Evolutionary conservation across 2,888 invertebrate species (phyloP), one percentile per base, ranked within the genome.

Genomic region (Mycalesis mineus): DNA sequence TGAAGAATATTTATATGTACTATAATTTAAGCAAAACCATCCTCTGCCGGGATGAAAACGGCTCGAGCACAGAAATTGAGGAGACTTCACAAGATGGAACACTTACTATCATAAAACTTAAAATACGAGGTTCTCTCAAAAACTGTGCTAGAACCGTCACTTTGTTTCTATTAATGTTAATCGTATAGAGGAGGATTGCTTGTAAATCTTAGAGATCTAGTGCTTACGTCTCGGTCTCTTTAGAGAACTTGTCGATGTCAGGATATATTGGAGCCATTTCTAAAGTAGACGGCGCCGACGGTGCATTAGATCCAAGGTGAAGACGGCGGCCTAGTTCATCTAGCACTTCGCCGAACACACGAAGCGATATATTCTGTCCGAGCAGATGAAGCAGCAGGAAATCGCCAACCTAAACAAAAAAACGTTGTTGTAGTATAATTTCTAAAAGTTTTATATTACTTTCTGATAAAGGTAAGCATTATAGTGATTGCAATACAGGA

Each of bases 211-310:
- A 51, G n/a, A 33, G 9, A 33, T 33, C 14, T 29, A 63, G 37
- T 29, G 60, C 72, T 92, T 94, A 96, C 86, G 95, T 94, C 85
- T 95, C 95, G 57, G 95, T 95, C 86, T 96, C 96, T 83, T 95
- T 95, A 71, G 94, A 92, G 80, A 91, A 95, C 76, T 94, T 94
- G 67, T 94, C 94, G 61, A 94, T 93, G 76, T 93, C 93, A 22
- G 96, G 95, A 80, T 96, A 96, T 61, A 96, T 95, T 5, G 95
- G 95, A 57, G 94, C 94, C 94, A 96, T 95, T 86, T 96, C 96
- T 65, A 96, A 85, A 14, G 96, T 96, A 54, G 96, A 96, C 0
- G 96, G 96, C 2, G 96, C 96, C 0, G 96, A 96, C 0, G 96
- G 96, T 60, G 95, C 93, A 75, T 95, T 94, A 69, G 94, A 94